These are phyloP conservation scores for Minunthozetes semirufus DNA, from an alignment of 2,888 invertebrate genomes.

Conservation along the genomic window DNA sequence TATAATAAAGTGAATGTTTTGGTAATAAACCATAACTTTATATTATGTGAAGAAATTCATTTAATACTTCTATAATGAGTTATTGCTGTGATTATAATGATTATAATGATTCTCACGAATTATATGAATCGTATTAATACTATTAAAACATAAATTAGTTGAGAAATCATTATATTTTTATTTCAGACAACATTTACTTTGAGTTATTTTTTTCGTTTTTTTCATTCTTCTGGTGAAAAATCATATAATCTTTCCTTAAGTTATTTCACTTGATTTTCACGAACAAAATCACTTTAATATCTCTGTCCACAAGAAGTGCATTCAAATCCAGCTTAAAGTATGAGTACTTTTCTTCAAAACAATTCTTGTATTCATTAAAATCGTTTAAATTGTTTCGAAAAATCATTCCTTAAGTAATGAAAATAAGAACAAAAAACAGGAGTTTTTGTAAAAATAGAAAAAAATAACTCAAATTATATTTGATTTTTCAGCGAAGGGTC, in stretches of 20 bases:
- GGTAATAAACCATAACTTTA: not conserved
- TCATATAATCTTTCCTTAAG: not conserved
- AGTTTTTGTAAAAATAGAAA: not conserved
- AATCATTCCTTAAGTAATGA: too few species aligned
- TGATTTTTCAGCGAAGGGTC: not conserved
- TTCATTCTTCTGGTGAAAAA: not conserved
- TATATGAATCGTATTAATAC: not conserved
- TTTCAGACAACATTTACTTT: not conserved
- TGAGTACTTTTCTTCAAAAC: too few species aligned
- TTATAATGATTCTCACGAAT: conserved; percentile 1
- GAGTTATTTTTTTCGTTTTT: not conserved
- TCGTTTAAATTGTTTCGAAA: too few species aligned
- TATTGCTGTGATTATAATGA: not conserved
- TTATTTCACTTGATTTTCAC: too few species aligned
- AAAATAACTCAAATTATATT: not conserved
- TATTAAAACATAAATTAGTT: not conserved
- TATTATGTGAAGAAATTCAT: not conserved
- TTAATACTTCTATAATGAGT: not conserved
- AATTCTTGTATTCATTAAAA: too few species aligned
- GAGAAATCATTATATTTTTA: not conserved
- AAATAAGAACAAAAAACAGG: too few species aligned
- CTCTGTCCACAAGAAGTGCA: too few species aligned
- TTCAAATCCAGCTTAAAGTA: too few species aligned
- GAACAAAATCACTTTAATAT: too few species aligned
- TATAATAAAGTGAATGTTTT: not conserved